phyloP scores from a whole-genome alignment of 2,888 invertebrate genomes.

The Alentia gelatinosa region DNA sequence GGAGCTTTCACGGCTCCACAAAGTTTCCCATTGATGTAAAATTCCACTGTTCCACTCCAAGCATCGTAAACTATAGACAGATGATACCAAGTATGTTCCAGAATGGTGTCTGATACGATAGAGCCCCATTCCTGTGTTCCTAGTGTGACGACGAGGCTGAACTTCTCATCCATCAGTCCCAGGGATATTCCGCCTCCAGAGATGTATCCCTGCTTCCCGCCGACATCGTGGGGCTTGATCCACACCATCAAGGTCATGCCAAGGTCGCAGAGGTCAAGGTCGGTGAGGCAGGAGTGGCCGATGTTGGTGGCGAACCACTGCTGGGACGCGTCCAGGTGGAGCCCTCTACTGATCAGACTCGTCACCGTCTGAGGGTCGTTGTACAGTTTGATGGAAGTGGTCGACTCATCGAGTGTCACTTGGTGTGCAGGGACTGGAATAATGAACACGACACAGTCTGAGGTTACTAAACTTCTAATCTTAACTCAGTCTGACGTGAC shows the following conservation, averaged over 20 bases:
- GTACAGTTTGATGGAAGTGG: neutral
- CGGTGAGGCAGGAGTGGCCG: neutral
- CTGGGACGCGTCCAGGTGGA: neutral
- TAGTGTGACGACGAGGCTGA: neutral
- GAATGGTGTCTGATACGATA: neutral
- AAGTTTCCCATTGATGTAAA: neutral
- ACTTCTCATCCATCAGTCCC: neutral
- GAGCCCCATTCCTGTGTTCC: neutral
- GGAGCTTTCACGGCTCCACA: neutral
- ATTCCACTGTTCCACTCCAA: neutral
- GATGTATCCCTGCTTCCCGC: neutral
- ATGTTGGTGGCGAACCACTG: neutral
- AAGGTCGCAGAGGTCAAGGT: neutral
- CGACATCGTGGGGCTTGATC: neutral
- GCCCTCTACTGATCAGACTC: neutral
- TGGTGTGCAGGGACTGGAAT: neutral
- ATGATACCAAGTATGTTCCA: neutral
- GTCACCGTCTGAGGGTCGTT: neutral
- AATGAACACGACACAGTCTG: neutral
- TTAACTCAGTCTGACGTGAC: neutral
- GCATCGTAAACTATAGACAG: neutral
- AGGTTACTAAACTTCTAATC: neutral
- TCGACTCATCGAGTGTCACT: neutral
- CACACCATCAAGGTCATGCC: neutral
- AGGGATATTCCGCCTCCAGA: neutral